Evolutionary conservation across 1,140 invertebrate genomes (phyloP).

Genomic region (Euborellia annulipes): DNA sequence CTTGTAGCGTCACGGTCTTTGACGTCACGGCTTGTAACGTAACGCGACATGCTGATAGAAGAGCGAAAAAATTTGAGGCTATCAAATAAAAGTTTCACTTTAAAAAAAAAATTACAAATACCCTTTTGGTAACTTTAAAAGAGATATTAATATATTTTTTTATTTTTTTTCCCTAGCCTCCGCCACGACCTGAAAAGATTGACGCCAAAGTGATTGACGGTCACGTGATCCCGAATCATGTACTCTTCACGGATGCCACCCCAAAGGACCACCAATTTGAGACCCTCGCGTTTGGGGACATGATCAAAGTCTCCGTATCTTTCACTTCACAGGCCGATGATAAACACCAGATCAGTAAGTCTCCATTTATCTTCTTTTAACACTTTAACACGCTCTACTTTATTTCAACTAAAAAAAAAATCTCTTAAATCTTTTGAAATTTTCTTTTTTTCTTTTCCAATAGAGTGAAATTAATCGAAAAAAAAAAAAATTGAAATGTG

Average conservation of each 20-base stretch:
- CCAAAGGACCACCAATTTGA: conserved; percentile 48
- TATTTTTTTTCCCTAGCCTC: conserved; percentile 32
- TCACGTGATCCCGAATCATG: conserved; percentile 73
- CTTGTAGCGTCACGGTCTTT: too few relatives aligned
- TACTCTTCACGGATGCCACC: conserved; percentile 71
- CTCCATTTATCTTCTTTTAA: conserved; percentile 2
- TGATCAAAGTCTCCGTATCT: conserved; percentile 62
- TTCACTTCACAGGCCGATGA: conserved; percentile 46
- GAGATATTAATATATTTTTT: too few relatives aligned
- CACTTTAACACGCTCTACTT: background rate
- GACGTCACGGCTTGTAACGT: too few relatives aligned
- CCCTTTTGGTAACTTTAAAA: too few relatives aligned
- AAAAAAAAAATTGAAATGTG: too few relatives aligned
- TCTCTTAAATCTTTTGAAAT: background rate
- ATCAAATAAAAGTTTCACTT: too few relatives aligned
- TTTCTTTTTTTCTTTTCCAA: conserved; percentile 1
- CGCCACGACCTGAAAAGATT: conserved; percentile 46
- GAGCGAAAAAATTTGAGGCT: too few relatives aligned
- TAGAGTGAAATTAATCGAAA: too few relatives aligned
- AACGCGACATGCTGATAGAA: too few relatives aligned
- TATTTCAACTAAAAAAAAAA: conserved; percentile 6
- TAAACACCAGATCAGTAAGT: conserved; percentile 38
- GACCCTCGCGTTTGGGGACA: conserved; percentile 65
- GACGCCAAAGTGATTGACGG: conserved; percentile 75
- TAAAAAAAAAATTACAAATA: too few relatives aligned